Evolutionary conservation across 2,113 vertebrate genomes (phyloP).

Genomic region (Montifringilla adamsi): DNA sequence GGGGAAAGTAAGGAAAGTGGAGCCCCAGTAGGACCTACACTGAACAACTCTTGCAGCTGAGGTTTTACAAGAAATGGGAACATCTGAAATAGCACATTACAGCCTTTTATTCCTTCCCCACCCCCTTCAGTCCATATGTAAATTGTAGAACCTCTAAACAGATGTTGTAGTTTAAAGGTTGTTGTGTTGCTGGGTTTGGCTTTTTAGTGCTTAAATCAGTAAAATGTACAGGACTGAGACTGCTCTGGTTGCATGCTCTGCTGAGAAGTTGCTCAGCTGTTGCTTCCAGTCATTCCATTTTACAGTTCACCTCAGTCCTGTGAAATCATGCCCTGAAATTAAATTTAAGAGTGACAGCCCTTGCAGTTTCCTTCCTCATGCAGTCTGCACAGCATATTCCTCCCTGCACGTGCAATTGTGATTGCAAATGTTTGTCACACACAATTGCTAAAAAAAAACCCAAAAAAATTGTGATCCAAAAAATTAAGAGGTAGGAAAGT

Average conservation of each 20-base stretch:
- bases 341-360: not conserved
- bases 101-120: not conserved
- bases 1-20: not conserved
- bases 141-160: not conserved
- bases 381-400: not conserved
- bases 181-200: not conserved
- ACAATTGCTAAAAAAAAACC: not conserved
- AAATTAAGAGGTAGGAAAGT: not conserved
- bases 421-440: not conserved
- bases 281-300: not conserved
- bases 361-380: not conserved
- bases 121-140: not conserved
- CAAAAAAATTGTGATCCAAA: not conserved
- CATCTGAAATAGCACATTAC: not conserved
- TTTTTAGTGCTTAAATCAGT: not conserved
- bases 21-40: not conserved
- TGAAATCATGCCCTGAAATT: not conserved
- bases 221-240: not conserved
- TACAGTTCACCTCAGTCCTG: not conserved
- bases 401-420: not conserved
- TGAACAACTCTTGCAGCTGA: not conserved
- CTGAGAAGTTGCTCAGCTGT: not conserved
- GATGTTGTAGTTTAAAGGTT: not conserved
- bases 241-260: not conserved
- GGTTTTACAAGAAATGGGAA: not conserved